A percentile compares a stretch with the other conserved stretches of the same genome.
Conservation (phyloP, 2,888 invertebrate species). For the Microlaimidae sp. region DNA sequence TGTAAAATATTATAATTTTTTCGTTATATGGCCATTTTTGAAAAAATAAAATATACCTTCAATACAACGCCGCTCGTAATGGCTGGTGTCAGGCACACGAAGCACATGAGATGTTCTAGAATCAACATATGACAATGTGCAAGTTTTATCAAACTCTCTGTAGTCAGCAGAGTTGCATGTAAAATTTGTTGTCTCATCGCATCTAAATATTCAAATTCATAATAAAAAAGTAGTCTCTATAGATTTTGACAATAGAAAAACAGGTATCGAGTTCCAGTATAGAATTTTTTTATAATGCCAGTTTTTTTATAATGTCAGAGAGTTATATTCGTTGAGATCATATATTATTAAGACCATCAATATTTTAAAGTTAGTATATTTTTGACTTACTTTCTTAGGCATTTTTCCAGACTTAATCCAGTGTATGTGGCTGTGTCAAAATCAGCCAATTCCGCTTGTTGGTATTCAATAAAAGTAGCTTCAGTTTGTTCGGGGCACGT, state of each 20-base stretch:
- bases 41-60: neutral
- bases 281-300: no score
- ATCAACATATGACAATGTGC: conserved; percentile 1
- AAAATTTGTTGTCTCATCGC: conserved; percentile 2
- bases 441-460: neutral
- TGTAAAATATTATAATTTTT: no score
- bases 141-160: neutral
- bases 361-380: no score
- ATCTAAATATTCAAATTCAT: no score
- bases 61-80: conserved; percentile 11
- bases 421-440: neutral
- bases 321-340: no score
- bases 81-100: neutral
- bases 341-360: no score
- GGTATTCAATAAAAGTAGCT: conserved; percentile 4
- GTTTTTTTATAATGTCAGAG: no score
- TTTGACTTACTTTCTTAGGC: conserved; percentile 1
- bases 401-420: neutral
- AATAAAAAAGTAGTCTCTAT: no score
- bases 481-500: conserved; percentile 1
- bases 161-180: conserved; percentile 10
- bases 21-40: no score
- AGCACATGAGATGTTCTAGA: neutral
- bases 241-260: no score
- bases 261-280: no score